Percentiles rank a stretch among this genome's conserved stretches.
These are phyloP conservation scores for Halictus quadricinctus DNA, from an alignment of 2,888 invertebrate genomes.

Conservation along the genomic window DNA sequence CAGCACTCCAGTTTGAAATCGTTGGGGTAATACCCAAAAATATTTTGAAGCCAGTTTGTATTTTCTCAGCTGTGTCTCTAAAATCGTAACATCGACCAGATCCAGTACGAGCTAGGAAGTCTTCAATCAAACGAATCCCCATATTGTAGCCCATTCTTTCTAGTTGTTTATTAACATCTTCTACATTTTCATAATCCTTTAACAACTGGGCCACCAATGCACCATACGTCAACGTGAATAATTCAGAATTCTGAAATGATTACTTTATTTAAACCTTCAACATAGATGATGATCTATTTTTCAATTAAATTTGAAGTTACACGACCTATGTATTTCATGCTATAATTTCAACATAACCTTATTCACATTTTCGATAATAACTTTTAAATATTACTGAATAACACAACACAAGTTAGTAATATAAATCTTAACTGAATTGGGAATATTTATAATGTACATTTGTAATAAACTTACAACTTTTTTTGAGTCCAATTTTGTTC, in stretches of 20 bases:
- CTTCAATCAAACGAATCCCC: constrained; percentile 98
- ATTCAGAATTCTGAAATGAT: constrained; percentile 92
- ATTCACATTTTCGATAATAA: background rate
- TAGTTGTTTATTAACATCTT: constrained; percentile 98
- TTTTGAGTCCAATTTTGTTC: constrained; percentile 88
- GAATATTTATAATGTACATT: constrained; percentile 7
- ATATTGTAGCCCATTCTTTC: constrained; percentile 99
- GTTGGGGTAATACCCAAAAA: constrained; percentile 94
- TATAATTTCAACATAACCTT: constrained; percentile 26
- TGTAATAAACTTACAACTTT: constrained; percentile 87
- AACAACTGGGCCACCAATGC: constrained; percentile 98
- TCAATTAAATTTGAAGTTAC: background rate
- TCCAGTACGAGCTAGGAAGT: constrained; percentile 96
- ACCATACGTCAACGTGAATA: constrained; percentile 98
- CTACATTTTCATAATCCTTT: constrained; percentile 97
- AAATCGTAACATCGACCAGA: constrained; percentile 96
- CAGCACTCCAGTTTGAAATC: constrained; percentile 96
- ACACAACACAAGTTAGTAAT: background rate
- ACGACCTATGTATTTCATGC: background rate
- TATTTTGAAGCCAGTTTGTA: constrained; percentile 88
- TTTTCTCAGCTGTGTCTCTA: constrained; percentile 98
- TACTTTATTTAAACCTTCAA: background rate
- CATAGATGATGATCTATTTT: background rate
- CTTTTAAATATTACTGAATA: background rate
- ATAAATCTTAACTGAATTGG: background rate